Evolutionary conservation across 1,140 invertebrate genomes (phyloP).

Genomic region (Danaus melanippus): DNA sequence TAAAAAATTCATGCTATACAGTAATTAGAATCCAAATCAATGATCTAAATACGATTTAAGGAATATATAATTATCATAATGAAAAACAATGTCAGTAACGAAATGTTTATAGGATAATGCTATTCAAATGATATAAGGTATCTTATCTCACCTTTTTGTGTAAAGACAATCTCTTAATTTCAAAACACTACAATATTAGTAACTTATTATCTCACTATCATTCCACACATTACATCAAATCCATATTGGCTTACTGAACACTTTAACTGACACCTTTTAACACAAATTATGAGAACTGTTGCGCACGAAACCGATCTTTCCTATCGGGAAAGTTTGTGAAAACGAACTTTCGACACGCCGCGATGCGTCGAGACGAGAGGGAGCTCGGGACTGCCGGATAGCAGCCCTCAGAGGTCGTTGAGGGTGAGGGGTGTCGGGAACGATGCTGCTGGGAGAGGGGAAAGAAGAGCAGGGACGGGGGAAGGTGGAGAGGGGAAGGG

Average conservation of each 20-base stretch:
- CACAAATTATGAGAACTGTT: neutral
- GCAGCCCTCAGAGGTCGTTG: constrained; percentile 8
- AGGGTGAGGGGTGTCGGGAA: constrained; percentile 10
- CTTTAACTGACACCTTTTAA: constrained; percentile 1
- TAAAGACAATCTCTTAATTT: too few relatives aligned
- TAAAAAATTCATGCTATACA: too few relatives aligned
- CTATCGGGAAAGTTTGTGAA: constrained; percentile 20
- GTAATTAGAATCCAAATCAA: too few relatives aligned
- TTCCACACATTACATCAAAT: neutral
- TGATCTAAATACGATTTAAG: too few relatives aligned
- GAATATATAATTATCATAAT: too few relatives aligned
- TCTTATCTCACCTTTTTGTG: too few relatives aligned
- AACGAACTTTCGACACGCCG: constrained; percentile 3
- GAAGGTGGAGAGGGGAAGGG: constrained; percentile 2
- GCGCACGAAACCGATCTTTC: too few relatives aligned
- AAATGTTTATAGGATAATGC: too few relatives aligned
- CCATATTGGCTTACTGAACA: too few relatives aligned
- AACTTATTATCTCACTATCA: constrained; percentile 2
- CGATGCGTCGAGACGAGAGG: constrained; percentile 13
- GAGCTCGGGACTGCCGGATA: constrained; percentile 23
- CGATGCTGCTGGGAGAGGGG: constrained; percentile 2
- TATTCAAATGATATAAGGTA: too few relatives aligned
- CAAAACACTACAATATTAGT: too few relatives aligned
- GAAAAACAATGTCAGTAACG: too few relatives aligned
- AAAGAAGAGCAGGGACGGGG: constrained; percentile 3